Conservation (phyloP, 2,113 vertebrate species). For the Rhynchopsitta pachyrhyncha region DNA sequence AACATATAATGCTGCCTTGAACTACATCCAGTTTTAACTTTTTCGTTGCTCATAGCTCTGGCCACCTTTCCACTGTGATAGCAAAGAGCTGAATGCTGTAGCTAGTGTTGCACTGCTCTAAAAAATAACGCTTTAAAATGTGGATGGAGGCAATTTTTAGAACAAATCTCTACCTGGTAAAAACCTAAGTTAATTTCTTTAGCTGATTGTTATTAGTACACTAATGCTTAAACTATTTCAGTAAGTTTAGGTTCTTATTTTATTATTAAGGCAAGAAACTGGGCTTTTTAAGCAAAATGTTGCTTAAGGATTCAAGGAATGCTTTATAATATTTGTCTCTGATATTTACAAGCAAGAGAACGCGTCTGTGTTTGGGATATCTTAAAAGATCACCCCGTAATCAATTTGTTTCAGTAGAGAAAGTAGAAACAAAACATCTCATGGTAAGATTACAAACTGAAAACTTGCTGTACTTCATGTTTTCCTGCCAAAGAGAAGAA, state of each 20-base stretch:
- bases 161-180: background rate
- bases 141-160: background rate
- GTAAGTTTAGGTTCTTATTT: background rate
- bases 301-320: background rate
- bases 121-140: background rate
- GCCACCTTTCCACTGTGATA: background rate
- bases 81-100: background rate
- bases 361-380: background rate
- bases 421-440: background rate
- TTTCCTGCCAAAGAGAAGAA: background rate
- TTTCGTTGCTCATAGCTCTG: background rate
- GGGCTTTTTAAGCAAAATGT: background rate
- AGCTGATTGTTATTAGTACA: background rate
- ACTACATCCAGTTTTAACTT: background rate
- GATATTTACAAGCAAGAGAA: background rate
- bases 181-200: background rate
- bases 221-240: background rate
- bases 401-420: background rate
- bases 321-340: background rate
- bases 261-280: background rate
- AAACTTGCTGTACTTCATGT: background rate
- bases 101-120: background rate
- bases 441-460: background rate
- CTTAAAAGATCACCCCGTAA: background rate
- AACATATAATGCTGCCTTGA: accelerated